Base-by-base conservation (phyloP, 1,140 invertebrate genomes). In the Stegodyphus dumicola region DNA sequence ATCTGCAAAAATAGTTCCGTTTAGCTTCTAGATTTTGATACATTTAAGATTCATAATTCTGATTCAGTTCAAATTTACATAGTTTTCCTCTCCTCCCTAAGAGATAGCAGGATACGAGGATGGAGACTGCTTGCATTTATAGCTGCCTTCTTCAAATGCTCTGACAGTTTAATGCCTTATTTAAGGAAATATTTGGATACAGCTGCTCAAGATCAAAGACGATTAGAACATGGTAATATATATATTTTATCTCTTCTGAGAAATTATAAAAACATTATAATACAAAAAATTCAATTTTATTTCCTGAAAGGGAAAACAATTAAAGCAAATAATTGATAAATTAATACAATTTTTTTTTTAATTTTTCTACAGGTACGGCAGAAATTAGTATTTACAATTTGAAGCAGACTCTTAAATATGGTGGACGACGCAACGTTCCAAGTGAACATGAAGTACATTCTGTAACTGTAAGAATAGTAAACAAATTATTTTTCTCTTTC, bases 161-260 rank as follows among this genome's bases (percentile, higher is more conserved):
- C 84, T 0, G 69, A 77, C 6, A 77, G 75, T 17, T 54, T 86
- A 70, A 78, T 86, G 84, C 84, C 84, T 17, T 86, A 86, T 53
- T 66, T 86, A 13, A 78, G 73, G 84, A 86, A 86, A 64, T 86
- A 86, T 73, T 78, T 86, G n/a, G 84, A 86, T 11, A 71, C 75
- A 33, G 76, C 84, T 13, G 84, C 84, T 5, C 66, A 86, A 71
- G 84, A 86, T 11, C 13, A 17, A 13, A 70, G 84, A 71, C 60
- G 84, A 60, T 15, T 60, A 73, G 84, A 85, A 48, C 75, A 85
- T 71, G 84, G 84, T 85, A 64, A 60, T 7, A n/a, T n/a, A n/a
- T 33, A 33, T 33, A 33, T 33, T 1, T 33, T 33, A 33, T 33
- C 33, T 33, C 33, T 33, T 33, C 33, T 33, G 33, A 33, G 33